These are phyloP conservation scores for Actinemys pallida DNA, from an alignment of 2,113 vertebrate genomes.

Conservation along the genomic window DNA sequence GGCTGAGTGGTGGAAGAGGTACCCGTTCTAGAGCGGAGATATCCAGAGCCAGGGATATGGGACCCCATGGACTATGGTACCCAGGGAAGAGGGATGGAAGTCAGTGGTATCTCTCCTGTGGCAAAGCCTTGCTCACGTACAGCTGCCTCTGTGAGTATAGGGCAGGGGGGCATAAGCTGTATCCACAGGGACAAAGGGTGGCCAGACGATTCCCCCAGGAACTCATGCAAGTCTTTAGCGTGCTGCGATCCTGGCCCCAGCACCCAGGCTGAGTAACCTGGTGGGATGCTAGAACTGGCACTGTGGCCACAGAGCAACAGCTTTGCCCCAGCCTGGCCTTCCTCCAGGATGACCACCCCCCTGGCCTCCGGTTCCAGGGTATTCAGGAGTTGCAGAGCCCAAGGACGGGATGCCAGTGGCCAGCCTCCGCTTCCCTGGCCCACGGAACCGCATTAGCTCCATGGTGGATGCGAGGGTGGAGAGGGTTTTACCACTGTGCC, in stretches of 20 bases:
- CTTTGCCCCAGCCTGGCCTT: background rate
- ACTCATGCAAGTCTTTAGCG: background rate
- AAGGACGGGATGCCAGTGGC: background rate
- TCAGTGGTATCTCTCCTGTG: background rate
- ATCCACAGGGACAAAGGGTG: background rate
- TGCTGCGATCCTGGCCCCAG: background rate
- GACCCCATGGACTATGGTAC: background rate
- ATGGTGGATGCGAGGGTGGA: background rate
- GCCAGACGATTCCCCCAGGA: background rate
- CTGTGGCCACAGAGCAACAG: background rate
- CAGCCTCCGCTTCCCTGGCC: background rate
- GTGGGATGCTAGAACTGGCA: background rate
- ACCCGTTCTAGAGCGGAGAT: too few species aligned
- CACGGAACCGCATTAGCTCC: background rate
- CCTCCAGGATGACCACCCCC: background rate
- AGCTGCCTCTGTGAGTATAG: background rate
- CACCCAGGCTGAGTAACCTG: too few species aligned
- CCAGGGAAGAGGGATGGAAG: background rate
- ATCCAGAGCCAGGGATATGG: background rate
- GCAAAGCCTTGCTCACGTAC: background rate
- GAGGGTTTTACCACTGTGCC: background rate
- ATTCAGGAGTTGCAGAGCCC: background rate
- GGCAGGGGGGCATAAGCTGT: background rate
- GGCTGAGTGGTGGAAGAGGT: background rate
- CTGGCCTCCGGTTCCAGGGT: background rate